These are phyloP conservation scores for Leptinotarsa peninsularis DNA, from an alignment of 2,888 invertebrate genomes.

Conservation along the genomic window DNA sequence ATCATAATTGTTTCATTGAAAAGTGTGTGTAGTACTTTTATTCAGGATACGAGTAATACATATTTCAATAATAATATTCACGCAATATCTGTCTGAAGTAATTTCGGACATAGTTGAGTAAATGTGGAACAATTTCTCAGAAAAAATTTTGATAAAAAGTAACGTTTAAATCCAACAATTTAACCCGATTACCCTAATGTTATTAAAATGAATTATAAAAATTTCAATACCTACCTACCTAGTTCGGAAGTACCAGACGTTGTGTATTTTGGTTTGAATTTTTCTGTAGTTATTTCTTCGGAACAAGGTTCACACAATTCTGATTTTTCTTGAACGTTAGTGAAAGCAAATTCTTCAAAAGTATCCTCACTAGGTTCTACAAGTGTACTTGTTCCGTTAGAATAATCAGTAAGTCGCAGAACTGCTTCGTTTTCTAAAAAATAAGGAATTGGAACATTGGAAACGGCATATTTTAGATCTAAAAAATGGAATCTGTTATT, in stretches of 20 bases:
- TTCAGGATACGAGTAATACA: no score
- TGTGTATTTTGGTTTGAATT: neutral
- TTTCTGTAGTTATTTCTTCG: neutral
- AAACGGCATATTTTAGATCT: neutral
- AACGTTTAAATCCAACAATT: no score
- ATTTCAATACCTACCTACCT: constrained; percentile 16
- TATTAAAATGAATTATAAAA: neutral
- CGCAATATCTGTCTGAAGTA: no score
- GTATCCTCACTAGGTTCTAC: neutral
- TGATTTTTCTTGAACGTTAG: neutral
- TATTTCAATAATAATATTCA: no score
- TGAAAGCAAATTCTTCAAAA: constrained; percentile 2
- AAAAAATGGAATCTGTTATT: no score
- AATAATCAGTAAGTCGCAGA: neutral
- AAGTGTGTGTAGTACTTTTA: no score
- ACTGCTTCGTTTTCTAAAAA: neutral
- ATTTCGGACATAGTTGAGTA: no score
- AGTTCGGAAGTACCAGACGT: neutral
- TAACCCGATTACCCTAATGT: no score
- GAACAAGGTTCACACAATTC: constrained; percentile 1
- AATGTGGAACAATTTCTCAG: no score
- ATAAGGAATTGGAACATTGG: neutral
- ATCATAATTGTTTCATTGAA: no score
- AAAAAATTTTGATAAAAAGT: no score
- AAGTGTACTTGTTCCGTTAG: no score